Base-by-base conservation (phyloP, 2,113 vertebrate genomes). In the Corapipo altera region DNA sequence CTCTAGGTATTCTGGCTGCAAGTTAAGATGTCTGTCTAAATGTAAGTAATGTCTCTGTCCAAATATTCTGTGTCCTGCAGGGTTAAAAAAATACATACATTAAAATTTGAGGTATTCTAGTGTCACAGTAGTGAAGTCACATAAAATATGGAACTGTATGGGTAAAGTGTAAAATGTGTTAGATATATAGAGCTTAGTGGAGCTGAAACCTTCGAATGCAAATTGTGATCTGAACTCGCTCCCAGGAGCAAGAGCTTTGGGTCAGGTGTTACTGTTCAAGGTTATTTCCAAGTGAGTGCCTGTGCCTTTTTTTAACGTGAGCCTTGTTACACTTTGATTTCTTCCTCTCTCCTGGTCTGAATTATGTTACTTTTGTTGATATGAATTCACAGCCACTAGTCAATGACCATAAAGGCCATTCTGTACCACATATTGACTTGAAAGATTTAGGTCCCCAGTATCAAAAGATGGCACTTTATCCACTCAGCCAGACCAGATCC, bases 311-410 rank as follows among this genome's bases (percentile, higher is more conserved):
- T 85, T 93, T 78, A 92, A 86, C 3, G 1, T 69, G 86, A 87
- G 41, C 83, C 85, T 84, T 91, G 93, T 93, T 96, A 87, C 76
- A 69, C 95, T 95, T 96, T 92, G 93, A 93, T 97, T 97, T 93
- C 92, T 95, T 95, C 91, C 76, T 92, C 80, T 69, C 44, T 93
- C 62, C 77, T 92, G 28, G 44, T 92, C 69, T 88, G 95, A 96
- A 96, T 97, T 94, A 84, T 35, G 91, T 94, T 95, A 92, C 91
- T 96, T 93, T 92, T 91, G 92, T 94, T 94, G 86, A 93, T 96
- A 77, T 41, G 76, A 96, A 95, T 95, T 95, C 95, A 89, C 83
- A 91, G 79, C 83, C 76, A 91, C 90, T 89, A 92, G 86, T 86
- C 91, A 87, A 90, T 97, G 95, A 94, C 86, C 91, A 94, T 96